Conservation (phyloP, 2,797 vertebrate genomes). For the Sebastolobus alascanus region DNA sequence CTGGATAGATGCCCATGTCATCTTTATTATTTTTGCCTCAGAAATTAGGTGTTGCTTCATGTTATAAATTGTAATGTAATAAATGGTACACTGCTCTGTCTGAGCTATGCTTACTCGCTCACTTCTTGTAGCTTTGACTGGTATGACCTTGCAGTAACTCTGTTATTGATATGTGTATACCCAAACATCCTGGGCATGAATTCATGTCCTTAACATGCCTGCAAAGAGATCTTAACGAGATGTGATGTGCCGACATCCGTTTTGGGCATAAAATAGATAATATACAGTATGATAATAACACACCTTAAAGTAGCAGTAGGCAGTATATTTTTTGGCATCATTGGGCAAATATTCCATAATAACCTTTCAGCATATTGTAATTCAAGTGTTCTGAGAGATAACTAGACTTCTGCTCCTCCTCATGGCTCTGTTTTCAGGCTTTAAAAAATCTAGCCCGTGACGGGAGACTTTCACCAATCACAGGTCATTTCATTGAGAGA, state of each 20-base stretch:
- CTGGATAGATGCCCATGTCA: neutral
- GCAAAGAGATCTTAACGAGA: neutral
- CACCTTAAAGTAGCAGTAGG: neutral
- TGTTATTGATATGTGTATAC: neutral
- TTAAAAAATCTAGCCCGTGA: too few species aligned
- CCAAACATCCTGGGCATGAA: neutral
- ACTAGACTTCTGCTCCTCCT: too few species aligned
- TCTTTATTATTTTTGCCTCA: neutral
- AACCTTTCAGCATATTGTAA: too few species aligned
- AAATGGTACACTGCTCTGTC: neutral
- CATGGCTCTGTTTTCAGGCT: too few species aligned
- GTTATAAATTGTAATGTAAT: neutral
- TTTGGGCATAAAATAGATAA: neutral
- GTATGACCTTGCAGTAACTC: slow-evolving; percentile 7
- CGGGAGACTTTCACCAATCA: too few species aligned
- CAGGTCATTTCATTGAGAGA: too few species aligned
- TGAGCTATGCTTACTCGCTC: neutral
- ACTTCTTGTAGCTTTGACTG: neutral
- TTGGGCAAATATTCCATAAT: too few species aligned
- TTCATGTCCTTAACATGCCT: neutral
- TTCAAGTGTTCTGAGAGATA: too few species aligned
- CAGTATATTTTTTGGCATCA: too few species aligned
- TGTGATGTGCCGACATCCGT: neutral
- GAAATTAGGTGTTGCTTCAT: neutral
- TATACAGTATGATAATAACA: neutral